Conservation (phyloP, 2,113 vertebrate species). For the Saguinus midas region DNA sequence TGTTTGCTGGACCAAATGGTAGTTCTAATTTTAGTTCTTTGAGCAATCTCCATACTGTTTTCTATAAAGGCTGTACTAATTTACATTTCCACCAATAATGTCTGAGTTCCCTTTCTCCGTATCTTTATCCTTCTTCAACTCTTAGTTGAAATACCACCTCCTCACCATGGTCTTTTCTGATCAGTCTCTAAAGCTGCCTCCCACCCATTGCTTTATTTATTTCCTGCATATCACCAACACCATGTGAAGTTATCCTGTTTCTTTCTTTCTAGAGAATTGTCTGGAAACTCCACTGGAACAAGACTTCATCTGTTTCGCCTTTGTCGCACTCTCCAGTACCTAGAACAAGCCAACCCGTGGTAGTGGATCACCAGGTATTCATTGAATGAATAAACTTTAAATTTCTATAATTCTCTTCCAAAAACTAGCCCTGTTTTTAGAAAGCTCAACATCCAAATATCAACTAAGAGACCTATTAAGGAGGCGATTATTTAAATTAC, state of each 20-base stretch:
- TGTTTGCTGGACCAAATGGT: too few relatives aligned
- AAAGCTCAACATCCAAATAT: conserved; percentile 45
- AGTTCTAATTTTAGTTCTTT: too few relatives aligned
- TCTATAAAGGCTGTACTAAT: too few relatives aligned
- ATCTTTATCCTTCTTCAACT: not conserved
- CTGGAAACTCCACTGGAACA: not conserved
- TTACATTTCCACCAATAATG: too few relatives aligned
- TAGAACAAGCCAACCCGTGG: not conserved
- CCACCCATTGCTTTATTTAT: not conserved
- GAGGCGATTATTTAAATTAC: conserved; percentile 29
- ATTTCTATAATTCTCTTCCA: not conserved
- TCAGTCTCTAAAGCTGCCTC: not conserved
- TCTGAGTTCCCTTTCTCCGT: too few relatives aligned
- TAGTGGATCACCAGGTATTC: not conserved
- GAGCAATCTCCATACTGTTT: too few relatives aligned
- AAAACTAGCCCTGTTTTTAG: conserved; percentile 22
- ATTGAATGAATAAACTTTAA: not conserved
- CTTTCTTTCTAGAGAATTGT: not conserved
- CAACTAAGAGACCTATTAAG: not conserved
- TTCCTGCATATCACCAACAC: not conserved
- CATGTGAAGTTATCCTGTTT: not conserved
- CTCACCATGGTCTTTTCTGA: not conserved
- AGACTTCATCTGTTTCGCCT: not conserved
- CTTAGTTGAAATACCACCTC: not conserved
- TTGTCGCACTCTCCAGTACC: not conserved